Evolutionary conservation across 2,888 invertebrate genomes (phyloP), one percentile per base, ranked within the genome.

Genomic region (Poecilus cupreus): DNA sequence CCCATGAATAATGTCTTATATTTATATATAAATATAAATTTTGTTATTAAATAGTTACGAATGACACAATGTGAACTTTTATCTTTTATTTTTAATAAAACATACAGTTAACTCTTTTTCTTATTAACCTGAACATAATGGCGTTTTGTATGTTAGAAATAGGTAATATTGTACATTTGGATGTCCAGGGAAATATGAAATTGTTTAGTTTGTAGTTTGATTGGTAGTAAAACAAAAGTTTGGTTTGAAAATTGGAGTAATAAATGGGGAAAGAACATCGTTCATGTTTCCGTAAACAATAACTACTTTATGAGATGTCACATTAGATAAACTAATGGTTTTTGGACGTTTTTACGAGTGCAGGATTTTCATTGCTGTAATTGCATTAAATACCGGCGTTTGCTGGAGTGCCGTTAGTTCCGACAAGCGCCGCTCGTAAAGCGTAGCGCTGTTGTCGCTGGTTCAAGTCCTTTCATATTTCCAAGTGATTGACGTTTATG

Each of bases 261-360:
- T 68, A 37, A 68, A 68, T 32, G 6, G 16, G 16, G 20, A 37
- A 37, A 32, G 37, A 68, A 68, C 16, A 68, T 18, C 64, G 49
- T 75, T 75, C 10, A 32, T 8, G 5, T 51, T 51, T 74, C 32
- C 32, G 51, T 11, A 75, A 75, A 75, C 75, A 75, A 75, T 51
- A 75, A 51, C 51, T 32, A 46, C 46, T 72, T 46, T 46, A 72
- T 46, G 72, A 72, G 51, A 16, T 16, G 51, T 75, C 32, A 75
- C 51, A 75, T 75, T 75, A 51, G 75, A 51, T 75, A 51, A 16
- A 49, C 75, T 75, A 75, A 75, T 75, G 75, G 75, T 26, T 75
- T 51, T 51, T 26, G 72, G 43, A 72, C 72, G 72, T 72, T 72
- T 72, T 72, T 72, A 72, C 72, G 72, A 72, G 72, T 43, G 46